Evolutionary conservation across 2,113 vertebrate genomes (phyloP), one percentile per base, ranked within the genome.

Genomic region (Vulpes ferrilata): DNA sequence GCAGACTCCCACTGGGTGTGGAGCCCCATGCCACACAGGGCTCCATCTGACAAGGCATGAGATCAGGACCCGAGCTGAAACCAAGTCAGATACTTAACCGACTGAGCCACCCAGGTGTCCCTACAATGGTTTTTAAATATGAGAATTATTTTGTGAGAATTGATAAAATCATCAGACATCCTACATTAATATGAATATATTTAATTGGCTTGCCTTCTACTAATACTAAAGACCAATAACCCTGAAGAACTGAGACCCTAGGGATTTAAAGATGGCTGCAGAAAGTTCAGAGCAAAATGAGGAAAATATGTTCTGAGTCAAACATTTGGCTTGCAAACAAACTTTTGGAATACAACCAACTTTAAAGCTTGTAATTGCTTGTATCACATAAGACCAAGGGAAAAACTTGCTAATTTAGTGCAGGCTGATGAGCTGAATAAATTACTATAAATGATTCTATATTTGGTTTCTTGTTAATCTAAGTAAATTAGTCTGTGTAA

Each of bases 401-500:
- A 69, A 25, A 69, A 79, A 60, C n/a, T 78, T 55, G 35, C 48
- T 90, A 35, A 76, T 35, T 79, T 78, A 81, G 80, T 11, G 11
- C 19, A 64, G 55, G 35, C 20, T 12, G 62, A 23, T 67, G 43
- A 59, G 62, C 30, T 93, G 55, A 71, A 35, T 62, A 32, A 59
- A 64, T 79, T 65, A 76, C 55, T 64, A n/a, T 76, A 76, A 16
- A 32, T 64, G 67, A 80, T 82, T 87, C 12, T 25, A 57, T 53
- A 32, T 59, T 93, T 96, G 38, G 16, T 43, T 71, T 81, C 85
- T 88, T 93, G 62, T 80, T 96, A 59, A 84, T 69, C 35, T 92
- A 65, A 67, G 16, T 78, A 86, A 51, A 93, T 67, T 84, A 73
- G 65, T 64, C 80, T 81, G 4, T 51, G 69, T 88, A 90, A 84